Conservation (phyloP, 2,888 invertebrate genomes). For the Helicoverpa assulta region DNA sequence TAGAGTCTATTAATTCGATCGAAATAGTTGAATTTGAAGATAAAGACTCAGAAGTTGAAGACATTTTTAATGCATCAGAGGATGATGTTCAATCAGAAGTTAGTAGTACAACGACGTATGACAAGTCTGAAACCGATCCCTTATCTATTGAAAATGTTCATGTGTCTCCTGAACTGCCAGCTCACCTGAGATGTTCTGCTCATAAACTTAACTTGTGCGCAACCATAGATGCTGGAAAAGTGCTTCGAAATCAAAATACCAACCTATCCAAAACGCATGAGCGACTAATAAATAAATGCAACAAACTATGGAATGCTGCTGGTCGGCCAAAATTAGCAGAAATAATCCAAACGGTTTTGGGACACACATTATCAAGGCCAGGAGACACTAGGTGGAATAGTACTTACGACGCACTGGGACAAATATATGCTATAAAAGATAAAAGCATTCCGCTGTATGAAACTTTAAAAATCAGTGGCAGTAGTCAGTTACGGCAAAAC, state of each 20-base stretch:
- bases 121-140: conserved; percentile 15
- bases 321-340: too few relatives aligned
- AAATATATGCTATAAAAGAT: conserved; percentile 24
- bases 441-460: conserved; percentile 23
- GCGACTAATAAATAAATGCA: too few relatives aligned
- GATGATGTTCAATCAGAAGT: conserved; percentile 15
- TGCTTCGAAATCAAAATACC: too few relatives aligned
- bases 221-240: conserved; percentile 15
- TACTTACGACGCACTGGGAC: conserved; percentile 23
- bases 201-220: conserved; percentile 21
- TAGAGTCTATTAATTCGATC: conserved; percentile 1
- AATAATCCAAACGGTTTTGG: too few relatives aligned
- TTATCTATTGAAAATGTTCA: conserved; percentile 10
- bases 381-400: conserved; percentile 29
- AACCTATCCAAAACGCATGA: too few relatives aligned
- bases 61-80: conserved; percentile 11
- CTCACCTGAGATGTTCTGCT: too few relatives aligned
- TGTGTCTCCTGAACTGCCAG: conserved; percentile 5
- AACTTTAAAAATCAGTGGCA: conserved; percentile 33
- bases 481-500: conserved; percentile 20
- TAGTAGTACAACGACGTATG: conserved; percentile 13
- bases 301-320: too few relatives aligned
- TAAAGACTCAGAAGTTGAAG: conserved; percentile 1
- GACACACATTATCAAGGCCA: not conserved
- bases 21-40: conserved; percentile 4